Evolutionary conservation across 2,113 vertebrate genomes (phyloP), one percentile per base, ranked within the genome.

Genomic region (Scomber scombrus): DNA sequence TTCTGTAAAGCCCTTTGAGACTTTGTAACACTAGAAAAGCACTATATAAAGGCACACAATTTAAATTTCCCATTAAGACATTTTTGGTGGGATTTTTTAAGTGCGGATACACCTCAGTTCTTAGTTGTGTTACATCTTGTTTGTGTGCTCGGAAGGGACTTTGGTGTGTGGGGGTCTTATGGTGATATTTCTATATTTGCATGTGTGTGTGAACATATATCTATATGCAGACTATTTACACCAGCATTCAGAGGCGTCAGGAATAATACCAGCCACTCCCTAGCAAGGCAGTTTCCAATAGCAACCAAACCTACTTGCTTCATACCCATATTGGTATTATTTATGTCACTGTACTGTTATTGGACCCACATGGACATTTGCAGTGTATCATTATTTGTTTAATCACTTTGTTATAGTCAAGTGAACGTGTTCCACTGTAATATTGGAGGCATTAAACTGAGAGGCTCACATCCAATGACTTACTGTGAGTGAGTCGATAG

Each of bases 271-370:
- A 76, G 66, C 58, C 79, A 71, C 83, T 85, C 77, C 76, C 69
- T 63, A 45, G n/a, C 21, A 47, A 82, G 73, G 80, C 87, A 82
- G 92, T 93, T 92, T 90, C 91, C 91, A 87, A 84, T 90, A 71
- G 91, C 92, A 93, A 93, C 89, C 82, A 82, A 63, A 82, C 34
- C 51, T 64, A 55, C 47, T 11, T 43, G 54, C 67, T 49, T 51
- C 34, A 52, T 62, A 26, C 21, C 76, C 40, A 71, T 62, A 58
- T 55, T 71, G 56, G 52, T 75, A 69, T 62, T 85, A 74, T 85
- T 84, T 78, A 81, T 87, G 87, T 78, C 79, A 68, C 51, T 74
- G 49, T 51, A 71, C 64, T 63, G 78, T 85, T 78, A 86, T 75
- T 71, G 19, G 54, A 55, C 70, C 70, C 71, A 73, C 50, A 45